Conservation (phyloP, 2,888 invertebrate species). For the Pemphredon lugubris region DNA sequence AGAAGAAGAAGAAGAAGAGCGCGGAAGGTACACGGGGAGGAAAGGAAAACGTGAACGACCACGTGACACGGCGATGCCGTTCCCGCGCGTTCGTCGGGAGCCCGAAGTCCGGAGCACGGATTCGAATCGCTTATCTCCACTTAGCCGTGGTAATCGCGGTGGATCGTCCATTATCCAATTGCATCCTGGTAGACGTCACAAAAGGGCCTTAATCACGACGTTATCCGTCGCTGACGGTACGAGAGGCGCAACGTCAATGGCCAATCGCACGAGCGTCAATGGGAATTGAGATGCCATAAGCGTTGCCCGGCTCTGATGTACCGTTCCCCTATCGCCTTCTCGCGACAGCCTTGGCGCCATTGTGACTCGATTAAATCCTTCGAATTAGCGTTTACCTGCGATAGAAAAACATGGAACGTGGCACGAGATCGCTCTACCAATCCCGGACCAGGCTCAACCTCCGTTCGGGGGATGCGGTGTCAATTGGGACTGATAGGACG, state of each 20-base stretch:
- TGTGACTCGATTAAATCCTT: conserved; percentile 46
- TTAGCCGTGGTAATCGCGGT: conserved; percentile 59
- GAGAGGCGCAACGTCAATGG: conserved; percentile 67
- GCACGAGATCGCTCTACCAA: conserved; percentile 25
- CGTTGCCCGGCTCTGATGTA: too few relatives aligned
- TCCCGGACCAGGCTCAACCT: conserved; percentile 36
- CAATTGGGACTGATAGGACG: conserved; percentile 52
- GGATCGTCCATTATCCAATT: conserved; percentile 73
- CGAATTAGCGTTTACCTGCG: conserved; percentile 15
- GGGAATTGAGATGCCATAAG: conserved; percentile 55
- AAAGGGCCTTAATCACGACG: conserved; percentile 62
- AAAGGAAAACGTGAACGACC: conserved; percentile 23
- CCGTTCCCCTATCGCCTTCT: conserved; percentile 1
- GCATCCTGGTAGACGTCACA: conserved; percentile 56
- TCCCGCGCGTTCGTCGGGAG: not conserved
- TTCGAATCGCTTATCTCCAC: conserved; percentile 62
- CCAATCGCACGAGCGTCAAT: conserved; percentile 64
- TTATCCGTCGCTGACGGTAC: conserved; percentile 50
- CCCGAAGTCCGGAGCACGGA: conserved; percentile 41
- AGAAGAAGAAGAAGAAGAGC: conserved; percentile 5
- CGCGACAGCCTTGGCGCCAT: conserved; percentile 40
- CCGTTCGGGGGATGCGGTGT: conserved; percentile 34
- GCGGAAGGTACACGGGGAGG: conserved; percentile 1
- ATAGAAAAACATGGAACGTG: conserved; percentile 2
- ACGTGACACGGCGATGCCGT: too few relatives aligned